phyloP scores from a whole-genome alignment of 2,113 vertebrate genomes.

The Hassar affinis region DNA sequence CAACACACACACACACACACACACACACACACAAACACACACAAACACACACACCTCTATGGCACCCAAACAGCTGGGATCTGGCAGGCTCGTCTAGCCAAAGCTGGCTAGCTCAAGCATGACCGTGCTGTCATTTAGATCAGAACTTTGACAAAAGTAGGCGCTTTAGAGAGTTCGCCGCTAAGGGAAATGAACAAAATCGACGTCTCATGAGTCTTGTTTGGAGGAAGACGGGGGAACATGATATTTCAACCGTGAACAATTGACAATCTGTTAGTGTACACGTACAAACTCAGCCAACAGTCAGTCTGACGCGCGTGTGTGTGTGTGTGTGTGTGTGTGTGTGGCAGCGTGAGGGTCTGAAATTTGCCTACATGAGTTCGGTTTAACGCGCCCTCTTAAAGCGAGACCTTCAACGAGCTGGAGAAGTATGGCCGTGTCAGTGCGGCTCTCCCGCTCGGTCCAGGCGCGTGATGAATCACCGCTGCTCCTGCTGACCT shows the following conservation, averaged over 20 bases:
- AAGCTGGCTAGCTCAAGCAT: constrained; percentile 59
- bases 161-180: not conserved
- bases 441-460: constrained; percentile 12
- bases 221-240: not conserved
- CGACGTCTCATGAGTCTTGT: constrained; percentile 23
- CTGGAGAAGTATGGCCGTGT: constrained; percentile 29
- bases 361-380: constrained; percentile 20
- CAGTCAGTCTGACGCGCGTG: not conserved
- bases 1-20: constrained; percentile 42
- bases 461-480: constrained; percentile 49
- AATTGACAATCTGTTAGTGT: constrained; percentile 30
- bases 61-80: constrained; percentile 66
- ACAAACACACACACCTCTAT: constrained; percentile 57
- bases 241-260: constrained; percentile 19
- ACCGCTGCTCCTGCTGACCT: constrained; percentile 51
- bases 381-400: not conserved
- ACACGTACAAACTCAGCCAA: not conserved
- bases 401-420: constrained; percentile 20
- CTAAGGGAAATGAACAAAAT: constrained; percentile 22
- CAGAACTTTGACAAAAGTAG: constrained; percentile 54
- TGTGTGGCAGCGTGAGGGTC: not conserved
- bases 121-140: constrained; percentile 56
- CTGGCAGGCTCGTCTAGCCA: constrained; percentile 66
- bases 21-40: constrained; percentile 57
- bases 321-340: not conserved